Evolutionary conservation across 1,140 invertebrate genomes (phyloP), one percentile per base, ranked within the genome.

Genomic region (Drosophila watanabei): DNA sequence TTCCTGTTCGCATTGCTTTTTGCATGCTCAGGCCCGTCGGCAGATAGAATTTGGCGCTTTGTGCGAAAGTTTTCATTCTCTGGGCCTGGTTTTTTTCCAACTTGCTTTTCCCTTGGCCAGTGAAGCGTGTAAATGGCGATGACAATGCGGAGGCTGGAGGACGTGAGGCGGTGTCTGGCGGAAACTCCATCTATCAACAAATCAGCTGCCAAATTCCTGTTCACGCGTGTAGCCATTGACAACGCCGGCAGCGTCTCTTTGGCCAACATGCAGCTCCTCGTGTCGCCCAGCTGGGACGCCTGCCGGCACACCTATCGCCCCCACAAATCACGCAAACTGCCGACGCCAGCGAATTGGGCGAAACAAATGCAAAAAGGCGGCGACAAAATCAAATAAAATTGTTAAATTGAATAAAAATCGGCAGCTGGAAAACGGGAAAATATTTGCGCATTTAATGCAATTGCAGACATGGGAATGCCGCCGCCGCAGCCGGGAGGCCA

Each of bases 351-450:
- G 60, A 39, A 39, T 41, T 18, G 13, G 37, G 43, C 30, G 43
- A 52, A 80, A 84, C 57, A 77, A 84, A 56, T 48, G 39, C 52
- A 59, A 85, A 85, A 75, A 52, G 54, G 6, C 57, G 65, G 75
- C 66, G 71, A 79, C 59, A 45, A 82, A 85, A 89, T 89, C 85
- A 89, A 89, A 89, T 89, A 85, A 89, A 89, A 89, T 89, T 90
- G 86, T 89, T 89, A 90, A 89, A 89, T 89, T 89, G 79, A 89
- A 89, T 89, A 79, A 89, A 88, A 89, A 90, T 89, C 86, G 86
- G 65, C 75, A 83, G 68, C 80, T 83, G 84, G 72, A 87, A 87
- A 79, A 86, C 70, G 46, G 60, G 60, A 84, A 79, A 84, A 89
- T 84, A 81, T 88, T 80, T 89, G 80, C 68, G 75, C 78, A 75